A percentile compares a stretch with the other conserved stretches of the same genome.
Conservation (phyloP, 2,888 invertebrate species). For the Acleris holmiana region DNA sequence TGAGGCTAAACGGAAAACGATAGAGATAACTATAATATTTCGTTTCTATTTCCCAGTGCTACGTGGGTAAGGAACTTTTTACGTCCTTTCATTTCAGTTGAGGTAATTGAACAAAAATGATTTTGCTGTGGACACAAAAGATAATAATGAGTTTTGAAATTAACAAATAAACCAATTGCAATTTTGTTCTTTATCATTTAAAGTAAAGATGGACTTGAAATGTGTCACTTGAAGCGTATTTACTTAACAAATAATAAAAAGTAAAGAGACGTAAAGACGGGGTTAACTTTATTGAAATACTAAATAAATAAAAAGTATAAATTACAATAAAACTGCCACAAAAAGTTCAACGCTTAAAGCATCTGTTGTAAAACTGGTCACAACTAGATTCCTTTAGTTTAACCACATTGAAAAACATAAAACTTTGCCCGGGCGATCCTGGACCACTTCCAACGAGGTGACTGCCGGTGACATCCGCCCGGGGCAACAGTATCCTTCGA, state of each 20-base stretch:
- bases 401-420: conserved; percentile 80
- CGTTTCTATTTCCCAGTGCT: conserved; percentile 36
- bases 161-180: too few relatives aligned
- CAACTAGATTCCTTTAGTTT: conserved; percentile 56
- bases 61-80: conserved; percentile 5
- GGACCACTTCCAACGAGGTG: conserved; percentile 81
- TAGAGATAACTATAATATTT: conserved; percentile 55
- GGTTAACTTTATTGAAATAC: background rate
- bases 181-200: too few relatives aligned
- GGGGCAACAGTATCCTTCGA: conserved; percentile 58
- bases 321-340: background rate
- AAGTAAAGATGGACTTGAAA: too few relatives aligned
- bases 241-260: too few relatives aligned
- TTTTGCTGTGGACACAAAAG: too few relatives aligned
- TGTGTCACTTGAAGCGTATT: too few relatives aligned
- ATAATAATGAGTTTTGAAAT: too few relatives aligned
- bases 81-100: background rate
- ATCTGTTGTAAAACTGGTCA: conserved; percentile 38
- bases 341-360: conserved; percentile 31
- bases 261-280: too few relatives aligned
- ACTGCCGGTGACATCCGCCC: conserved; percentile 76
- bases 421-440: conserved; percentile 71
- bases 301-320: background rate
- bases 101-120: background rate
- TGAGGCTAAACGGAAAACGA: conserved; percentile 59